These are phyloP conservation scores for Philereme vetulata DNA, from an alignment of 2,888 invertebrate genomes.

Conservation along the genomic window DNA sequence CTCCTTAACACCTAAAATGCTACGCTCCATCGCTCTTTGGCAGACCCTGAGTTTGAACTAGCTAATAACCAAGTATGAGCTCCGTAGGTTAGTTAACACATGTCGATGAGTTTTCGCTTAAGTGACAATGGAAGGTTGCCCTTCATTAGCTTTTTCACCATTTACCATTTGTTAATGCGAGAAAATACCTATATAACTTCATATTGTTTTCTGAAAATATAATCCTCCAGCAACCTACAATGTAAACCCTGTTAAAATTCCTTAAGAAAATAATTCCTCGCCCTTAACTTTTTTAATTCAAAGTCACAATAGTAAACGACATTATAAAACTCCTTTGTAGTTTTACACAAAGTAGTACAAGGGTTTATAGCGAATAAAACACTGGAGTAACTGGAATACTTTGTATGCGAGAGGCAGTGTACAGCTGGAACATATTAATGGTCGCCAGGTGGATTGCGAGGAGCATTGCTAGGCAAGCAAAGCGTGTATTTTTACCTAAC, in stretches of 20 bases:
- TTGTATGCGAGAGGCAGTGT: conserved; percentile 31
- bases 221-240: conserved; percentile 6
- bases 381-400: conserved; percentile 23
- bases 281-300: conserved; percentile 30
- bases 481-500: background rate
- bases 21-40: too few species aligned
- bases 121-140: too few species aligned
- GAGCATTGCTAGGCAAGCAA: background rate
- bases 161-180: too few species aligned
- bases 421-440: conserved; percentile 28
- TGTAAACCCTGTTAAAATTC: conserved; percentile 12
- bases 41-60: too few species aligned
- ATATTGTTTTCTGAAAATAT: too few species aligned
- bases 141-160: too few species aligned
- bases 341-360: conserved; percentile 30
- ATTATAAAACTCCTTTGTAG: conserved; percentile 39
- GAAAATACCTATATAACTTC: too few species aligned
- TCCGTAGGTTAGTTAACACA: too few species aligned
- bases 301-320: conserved; percentile 36
- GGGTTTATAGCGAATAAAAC: conserved; percentile 32
- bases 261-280: conserved; percentile 20
- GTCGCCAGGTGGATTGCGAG: conserved; percentile 28
- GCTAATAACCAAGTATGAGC: too few species aligned
- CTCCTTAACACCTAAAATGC: too few species aligned
- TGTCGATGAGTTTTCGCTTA: too few species aligned